Base-by-base conservation (phyloP, 2,113 vertebrate species). In the Dunckerocampus dactyliophorus region DNA sequence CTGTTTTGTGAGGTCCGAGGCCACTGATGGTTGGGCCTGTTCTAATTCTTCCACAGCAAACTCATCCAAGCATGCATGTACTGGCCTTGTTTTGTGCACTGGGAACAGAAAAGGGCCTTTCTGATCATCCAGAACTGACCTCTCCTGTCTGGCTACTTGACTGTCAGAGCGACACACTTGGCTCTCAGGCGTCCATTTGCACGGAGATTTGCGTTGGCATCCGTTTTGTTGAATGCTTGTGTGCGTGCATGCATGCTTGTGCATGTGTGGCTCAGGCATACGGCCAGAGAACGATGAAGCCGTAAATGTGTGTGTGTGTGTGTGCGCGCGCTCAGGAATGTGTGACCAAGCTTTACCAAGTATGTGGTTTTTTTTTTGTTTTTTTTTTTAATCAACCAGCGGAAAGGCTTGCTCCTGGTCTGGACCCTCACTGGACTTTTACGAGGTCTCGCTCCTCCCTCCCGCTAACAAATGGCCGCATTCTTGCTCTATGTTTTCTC, bases 321-420 rank as follows among this genome's bases (percentile, higher is more conserved):
- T 50, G 57, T 60, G 59, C 39, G 37, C 58, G n/a, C 65, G 54
- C 67, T 60, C 42, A 63, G 82, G 83, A 85, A 82, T 82, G 82
- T 83, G 76, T 76, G 79, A 72, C 67, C 13, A 62, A 59, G 64
- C 37, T 10, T 34, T 54, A 49, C 54, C 37, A 34, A 59, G 69
- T 65, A 60, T 50, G 59, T 50, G 59, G 59, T 68, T 72, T 60
- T 59, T 5, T 62, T 11, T 53, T 28, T 39, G 63, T 12, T 59
- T 59, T 51, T 45, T 64, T 0, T 64, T 67, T 63, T 85, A 75
- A 79, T 82, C 78, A 85, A 79, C 71, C 75, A 76, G 58, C 68
- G 80, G 82, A 87, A 85, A 80, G 74, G 48, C 71, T 71, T 43
- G 71, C 54, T 1, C 65, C 1, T 24, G 58, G 42, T 75, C 73